Base-by-base conservation (phyloP, 2,113 vertebrate genomes). In the Sinocyclocheilus anshuiensis region DNA sequence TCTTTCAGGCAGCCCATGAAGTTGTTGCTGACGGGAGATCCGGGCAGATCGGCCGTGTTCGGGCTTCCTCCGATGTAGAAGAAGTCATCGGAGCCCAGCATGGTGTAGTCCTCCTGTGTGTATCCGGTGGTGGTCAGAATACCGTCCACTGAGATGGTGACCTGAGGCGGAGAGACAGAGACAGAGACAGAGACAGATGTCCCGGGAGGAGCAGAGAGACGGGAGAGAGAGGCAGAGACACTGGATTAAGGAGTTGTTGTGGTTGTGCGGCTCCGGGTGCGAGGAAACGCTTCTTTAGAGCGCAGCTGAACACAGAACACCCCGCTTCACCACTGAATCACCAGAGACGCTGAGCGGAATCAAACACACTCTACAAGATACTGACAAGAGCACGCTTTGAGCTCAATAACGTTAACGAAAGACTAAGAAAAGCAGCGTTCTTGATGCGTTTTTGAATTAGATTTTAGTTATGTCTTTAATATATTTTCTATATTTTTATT, bases 1-100 rank as follows among this genome's bases (percentile, higher is more conserved):
- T 98, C 97, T 93, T 97, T 98, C 18, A 98, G 96, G 92, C 97
- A 98, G 86, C 97, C 97, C 97, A 98, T 98, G 91, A 98, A 98
- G 94, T 98, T 98, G 94, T 98, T 98, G 96, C 97, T 98, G 93
- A 98, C 97, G 0, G 97, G 97, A 0, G 97, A 98, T 13, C 97
- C 97, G 0, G 97, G 97, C 85, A 98, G 94, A 91, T 98, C 97
- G 0, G 97, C 97, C 0, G 97, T 97, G 92, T 97, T 98, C 84
- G 97, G 97, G 90, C 97, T 98, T 87, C 97, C 97, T 50, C 97
- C 97, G 0, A 98, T 97, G 92, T 98, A 98, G 94, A 98, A 98
- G 94, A 98, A 98, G 92, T 98, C 97, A 2, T 97, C 97, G 0
- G 97, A 97, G 76, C 97, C 97, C 94, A 98, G 82, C 97, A 98